Evolutionary conservation across 2,888 invertebrate species (phyloP).

Genomic region (Hydroisotoma schaefferi): DNA sequence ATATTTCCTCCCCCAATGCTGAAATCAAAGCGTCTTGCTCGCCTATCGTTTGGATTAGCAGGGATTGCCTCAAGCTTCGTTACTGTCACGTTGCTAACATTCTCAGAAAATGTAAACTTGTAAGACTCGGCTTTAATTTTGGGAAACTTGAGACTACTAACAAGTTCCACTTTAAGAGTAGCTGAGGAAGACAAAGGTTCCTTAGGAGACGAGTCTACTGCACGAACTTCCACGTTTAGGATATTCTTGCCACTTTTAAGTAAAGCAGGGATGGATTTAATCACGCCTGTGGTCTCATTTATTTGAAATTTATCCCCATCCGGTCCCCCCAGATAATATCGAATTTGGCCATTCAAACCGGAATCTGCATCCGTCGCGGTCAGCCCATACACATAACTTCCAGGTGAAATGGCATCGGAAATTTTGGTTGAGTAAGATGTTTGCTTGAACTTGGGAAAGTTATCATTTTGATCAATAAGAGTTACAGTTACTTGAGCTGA

Average conservation of each 20-base stretch:
- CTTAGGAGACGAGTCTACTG: constrained; percentile 70
- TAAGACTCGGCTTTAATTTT: constrained; percentile 59
- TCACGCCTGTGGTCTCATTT: constrained; percentile 77
- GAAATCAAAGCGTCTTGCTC: constrained; percentile 61
- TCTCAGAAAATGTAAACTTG: constrained; percentile 71
- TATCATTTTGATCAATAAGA: constrained; percentile 88
- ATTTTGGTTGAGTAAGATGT: constrained; percentile 74
- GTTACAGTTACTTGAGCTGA: constrained; percentile 75
- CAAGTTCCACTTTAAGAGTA: constrained; percentile 71
- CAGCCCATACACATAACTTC: constrained; percentile 81
- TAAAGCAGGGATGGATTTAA: constrained; percentile 72
- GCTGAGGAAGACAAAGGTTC: constrained; percentile 68
- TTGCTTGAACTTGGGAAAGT: constrained; percentile 74
- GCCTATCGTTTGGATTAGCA: constrained; percentile 19
- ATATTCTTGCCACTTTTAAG: constrained; percentile 53
- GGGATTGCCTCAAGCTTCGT: constrained; percentile 39
- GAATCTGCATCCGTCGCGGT: constrained; percentile 80
- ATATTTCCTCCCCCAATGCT: constrained; percentile 91
- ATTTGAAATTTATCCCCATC: constrained; percentile 75
- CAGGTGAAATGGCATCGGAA: constrained; percentile 75
- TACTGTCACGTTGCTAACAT: constrained; percentile 56
- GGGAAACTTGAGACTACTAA: constrained; percentile 75
- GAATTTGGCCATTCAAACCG: constrained; percentile 77
- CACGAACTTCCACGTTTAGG: constrained; percentile 71
- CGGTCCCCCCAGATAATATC: constrained; percentile 78